These are phyloP conservation scores for Pao palembangensis DNA, from an alignment of 2,113 vertebrate genomes.

Conservation along the genomic window DNA sequence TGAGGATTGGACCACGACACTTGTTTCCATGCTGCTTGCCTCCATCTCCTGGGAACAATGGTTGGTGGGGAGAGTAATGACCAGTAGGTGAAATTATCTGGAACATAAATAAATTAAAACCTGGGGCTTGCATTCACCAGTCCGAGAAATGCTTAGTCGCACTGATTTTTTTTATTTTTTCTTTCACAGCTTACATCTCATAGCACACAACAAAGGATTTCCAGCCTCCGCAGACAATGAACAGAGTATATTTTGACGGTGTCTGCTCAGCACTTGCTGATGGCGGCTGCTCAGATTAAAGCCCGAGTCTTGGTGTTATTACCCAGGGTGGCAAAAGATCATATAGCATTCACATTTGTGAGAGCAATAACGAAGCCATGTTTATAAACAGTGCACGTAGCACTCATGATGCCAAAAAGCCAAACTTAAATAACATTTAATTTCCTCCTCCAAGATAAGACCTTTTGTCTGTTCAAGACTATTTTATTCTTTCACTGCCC, in stretches of 20 bases:
- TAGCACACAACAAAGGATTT: conserved; percentile 29
- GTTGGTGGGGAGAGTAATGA: conserved; percentile 58
- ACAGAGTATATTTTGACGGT: conserved; percentile 9
- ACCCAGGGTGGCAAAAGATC: conserved; percentile 34
- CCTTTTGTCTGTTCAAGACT: conserved; percentile 53
- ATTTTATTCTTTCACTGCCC: conserved; percentile 46
- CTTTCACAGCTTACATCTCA: conserved; percentile 10
- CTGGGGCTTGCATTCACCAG: conserved; percentile 12
- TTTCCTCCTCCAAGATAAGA: conserved; percentile 62
- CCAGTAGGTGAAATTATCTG: conserved; percentile 58
- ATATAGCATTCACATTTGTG: conserved; percentile 18
- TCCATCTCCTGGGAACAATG: conserved; percentile 22
- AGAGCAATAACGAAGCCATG: conserved; percentile 15
- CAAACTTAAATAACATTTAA: conserved; percentile 58
- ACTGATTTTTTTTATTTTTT: conserved; percentile 4
- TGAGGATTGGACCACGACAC: conserved; percentile 9
- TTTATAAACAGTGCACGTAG: conserved; percentile 58
- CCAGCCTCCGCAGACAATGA: conserved; percentile 23
- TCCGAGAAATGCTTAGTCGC: not conserved
- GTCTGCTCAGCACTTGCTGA: conserved; percentile 5
- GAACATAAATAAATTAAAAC: conserved; percentile 63
- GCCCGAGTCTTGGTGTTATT: conserved; percentile 7
- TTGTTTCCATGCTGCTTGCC: conserved; percentile 42
- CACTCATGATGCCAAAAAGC: conserved; percentile 25
- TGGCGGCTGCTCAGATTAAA: conserved; percentile 19